Conservation (phyloP, 2,113 vertebrate species). For the Poecile atricapillus region DNA sequence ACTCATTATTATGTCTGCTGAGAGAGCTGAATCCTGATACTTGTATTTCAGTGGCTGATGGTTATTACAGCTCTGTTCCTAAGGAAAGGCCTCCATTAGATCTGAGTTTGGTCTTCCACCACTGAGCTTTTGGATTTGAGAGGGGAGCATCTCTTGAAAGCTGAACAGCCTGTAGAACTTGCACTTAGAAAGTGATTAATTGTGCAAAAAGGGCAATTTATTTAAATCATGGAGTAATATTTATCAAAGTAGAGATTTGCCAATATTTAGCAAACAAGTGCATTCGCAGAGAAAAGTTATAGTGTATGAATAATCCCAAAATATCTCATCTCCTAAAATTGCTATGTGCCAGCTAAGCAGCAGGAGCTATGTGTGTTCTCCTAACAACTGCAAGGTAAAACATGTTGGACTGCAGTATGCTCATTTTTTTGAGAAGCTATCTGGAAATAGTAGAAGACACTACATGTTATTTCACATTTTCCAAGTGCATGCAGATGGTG, state of each 20-base stretch:
- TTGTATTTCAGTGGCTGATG: neutral
- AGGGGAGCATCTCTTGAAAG: neutral
- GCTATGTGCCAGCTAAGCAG: neutral
- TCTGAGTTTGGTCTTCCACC: neutral
- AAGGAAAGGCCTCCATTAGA: neutral
- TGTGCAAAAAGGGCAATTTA: neutral
- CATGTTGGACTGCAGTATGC: neutral
- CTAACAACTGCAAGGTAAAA: neutral
- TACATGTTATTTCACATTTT: neutral
- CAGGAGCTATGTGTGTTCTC: neutral
- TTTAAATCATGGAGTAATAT: neutral
- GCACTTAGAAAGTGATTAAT: neutral
- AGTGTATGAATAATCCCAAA: neutral
- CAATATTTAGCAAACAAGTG: neutral
- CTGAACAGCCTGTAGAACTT: neutral
- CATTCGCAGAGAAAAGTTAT: neutral
- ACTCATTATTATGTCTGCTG: neutral
- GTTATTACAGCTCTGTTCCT: neutral
- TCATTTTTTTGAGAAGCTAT: neutral
- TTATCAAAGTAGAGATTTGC: neutral
- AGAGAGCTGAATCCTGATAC: neutral
- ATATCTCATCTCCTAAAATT: neutral
- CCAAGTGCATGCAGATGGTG: neutral
- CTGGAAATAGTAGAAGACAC: neutral
- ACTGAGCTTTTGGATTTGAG: neutral